Evolutionary conservation across 2,888 invertebrate species (phyloP).

Genomic region (Cetonia aurata): DNA sequence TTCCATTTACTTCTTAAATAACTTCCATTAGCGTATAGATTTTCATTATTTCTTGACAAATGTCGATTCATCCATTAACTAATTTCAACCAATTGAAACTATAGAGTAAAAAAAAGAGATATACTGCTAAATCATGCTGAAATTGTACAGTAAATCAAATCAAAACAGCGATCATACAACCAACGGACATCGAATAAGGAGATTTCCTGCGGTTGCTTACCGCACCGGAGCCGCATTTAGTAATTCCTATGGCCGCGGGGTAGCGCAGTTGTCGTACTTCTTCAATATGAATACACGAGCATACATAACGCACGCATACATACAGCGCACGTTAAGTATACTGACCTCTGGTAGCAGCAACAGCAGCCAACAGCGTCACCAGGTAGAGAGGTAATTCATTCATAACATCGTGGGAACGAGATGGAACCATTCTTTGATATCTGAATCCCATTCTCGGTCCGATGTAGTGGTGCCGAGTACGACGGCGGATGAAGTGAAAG

Average conservation of each 20-base stretch:
- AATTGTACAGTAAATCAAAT: background rate
- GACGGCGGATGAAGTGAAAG: constrained; percentile 37
- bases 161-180: constrained; percentile 11
- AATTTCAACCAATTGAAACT: too few species aligned
- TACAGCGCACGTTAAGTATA: constrained; percentile 60
- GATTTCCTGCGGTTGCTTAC: constrained; percentile 28
- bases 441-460: constrained; percentile 38
- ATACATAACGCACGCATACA: constrained; percentile 15
- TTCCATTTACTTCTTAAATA: too few species aligned
- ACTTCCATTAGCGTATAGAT: too few species aligned
- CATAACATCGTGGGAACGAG: constrained; percentile 64
- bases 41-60: too few species aligned
- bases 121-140: too few species aligned
- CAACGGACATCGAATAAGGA: constrained; percentile 7
- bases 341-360: constrained; percentile 57
- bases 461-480: constrained; percentile 13
- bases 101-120: too few species aligned
- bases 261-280: constrained; percentile 17
- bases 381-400: constrained; percentile 59
- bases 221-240: constrained; percentile 23
- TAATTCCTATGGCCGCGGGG: constrained; percentile 50
- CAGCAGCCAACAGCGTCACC: constrained; percentile 17
- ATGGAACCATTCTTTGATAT: constrained; percentile 47
- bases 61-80: too few species aligned
- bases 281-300: too few species aligned